Percentiles rank a stretch among this genome's conserved stretches.
Evolutionary conservation across 2,797 vertebrate genomes (phyloP).

Genomic region (Catostomus latipinnis): DNA sequence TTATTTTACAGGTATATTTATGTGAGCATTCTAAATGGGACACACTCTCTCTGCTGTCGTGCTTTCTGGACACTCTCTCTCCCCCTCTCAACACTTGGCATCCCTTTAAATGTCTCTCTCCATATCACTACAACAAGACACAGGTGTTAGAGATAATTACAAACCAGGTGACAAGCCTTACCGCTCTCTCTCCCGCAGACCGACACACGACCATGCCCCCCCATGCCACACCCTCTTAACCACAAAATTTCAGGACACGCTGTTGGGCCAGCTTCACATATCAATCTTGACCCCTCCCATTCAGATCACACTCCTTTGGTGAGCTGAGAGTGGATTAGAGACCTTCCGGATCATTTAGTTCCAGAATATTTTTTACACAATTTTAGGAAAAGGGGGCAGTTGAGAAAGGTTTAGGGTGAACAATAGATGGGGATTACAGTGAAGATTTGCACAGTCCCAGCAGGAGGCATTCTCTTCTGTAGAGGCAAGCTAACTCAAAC

Average conservation of each 20-base stretch:
- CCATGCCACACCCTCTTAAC: neutral
- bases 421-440: conserved; percentile 2
- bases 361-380: neutral
- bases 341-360: conserved; percentile 41
- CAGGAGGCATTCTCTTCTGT: conserved; percentile 12
- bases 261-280: conserved; percentile 43
- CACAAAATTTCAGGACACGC: conserved; percentile 13
- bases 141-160: too few species aligned
- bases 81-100: too few species aligned
- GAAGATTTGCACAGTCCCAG: conserved; percentile 34
- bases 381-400: conserved; percentile 2
- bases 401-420: neutral
- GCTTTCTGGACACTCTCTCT: too few species aligned
- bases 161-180: too few species aligned
- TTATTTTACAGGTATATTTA: too few species aligned
- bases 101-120: too few species aligned
- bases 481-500: conserved; percentile 4
- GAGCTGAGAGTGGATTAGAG: conserved; percentile 43
- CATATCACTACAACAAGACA: too few species aligned
- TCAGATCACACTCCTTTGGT: conserved; percentile 39
- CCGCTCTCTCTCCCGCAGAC: too few species aligned
- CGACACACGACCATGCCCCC: too few species aligned
- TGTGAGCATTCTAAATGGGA: too few species aligned
- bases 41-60: too few species aligned
- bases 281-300: conserved; percentile 40